These are phyloP conservation scores for Gnathonemus echidnorhynchus DNA, from an alignment of 2,113 vertebrate genomes.

Conservation along the genomic window DNA sequence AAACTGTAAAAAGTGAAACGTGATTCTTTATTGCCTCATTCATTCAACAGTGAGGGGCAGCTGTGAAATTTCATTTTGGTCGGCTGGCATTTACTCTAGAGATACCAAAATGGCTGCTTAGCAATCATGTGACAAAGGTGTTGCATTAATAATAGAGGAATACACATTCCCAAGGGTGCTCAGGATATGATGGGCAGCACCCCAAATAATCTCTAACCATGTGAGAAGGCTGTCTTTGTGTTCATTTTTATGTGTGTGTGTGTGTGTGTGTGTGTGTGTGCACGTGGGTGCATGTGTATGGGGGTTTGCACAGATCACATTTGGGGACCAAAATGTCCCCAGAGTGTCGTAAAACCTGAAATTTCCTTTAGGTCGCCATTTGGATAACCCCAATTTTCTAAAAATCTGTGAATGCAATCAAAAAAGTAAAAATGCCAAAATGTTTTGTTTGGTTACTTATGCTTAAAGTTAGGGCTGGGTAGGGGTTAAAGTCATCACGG, in stretches of 20 bases:
- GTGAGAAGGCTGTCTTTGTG: neutral
- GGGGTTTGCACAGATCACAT: too few species aligned
- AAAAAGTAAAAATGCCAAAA: too few species aligned
- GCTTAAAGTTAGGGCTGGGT: too few species aligned
- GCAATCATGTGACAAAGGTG: neutral
- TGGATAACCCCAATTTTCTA: too few species aligned
- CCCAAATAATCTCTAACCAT: neutral
- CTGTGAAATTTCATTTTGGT: constrained; percentile 1
- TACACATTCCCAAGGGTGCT: neutral
- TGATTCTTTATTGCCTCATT: neutral
- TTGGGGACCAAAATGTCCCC: too few species aligned
- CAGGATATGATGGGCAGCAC: neutral
- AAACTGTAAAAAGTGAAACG: neutral
- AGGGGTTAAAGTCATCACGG: too few species aligned
- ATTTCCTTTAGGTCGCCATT: too few species aligned
- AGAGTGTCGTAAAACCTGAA: too few species aligned
- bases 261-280: neutral
- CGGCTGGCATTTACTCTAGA: neutral
- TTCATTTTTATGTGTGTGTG: neutral
- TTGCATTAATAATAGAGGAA: neutral
- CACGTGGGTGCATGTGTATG: neutral
- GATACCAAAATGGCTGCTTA: neutral
- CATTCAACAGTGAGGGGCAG: neutral
- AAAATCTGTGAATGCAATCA: too few species aligned
- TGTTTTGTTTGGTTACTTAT: too few species aligned